Percentiles rank a stretch among this genome's conserved stretches.
Evolutionary conservation across 2,797 vertebrate species (phyloP).

Genomic region (Acanthornis magna): DNA sequence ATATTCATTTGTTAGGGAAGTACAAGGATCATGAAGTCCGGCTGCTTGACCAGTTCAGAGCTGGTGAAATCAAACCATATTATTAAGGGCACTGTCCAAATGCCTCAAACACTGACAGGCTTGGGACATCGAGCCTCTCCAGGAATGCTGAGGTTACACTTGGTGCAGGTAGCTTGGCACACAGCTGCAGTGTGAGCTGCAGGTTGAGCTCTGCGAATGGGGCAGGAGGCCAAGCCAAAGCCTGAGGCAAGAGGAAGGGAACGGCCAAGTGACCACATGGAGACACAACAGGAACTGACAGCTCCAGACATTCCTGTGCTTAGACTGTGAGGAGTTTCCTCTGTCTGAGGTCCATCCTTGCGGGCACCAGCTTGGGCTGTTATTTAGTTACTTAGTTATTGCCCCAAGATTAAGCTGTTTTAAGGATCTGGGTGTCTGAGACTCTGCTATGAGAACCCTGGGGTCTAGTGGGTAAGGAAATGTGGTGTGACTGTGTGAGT

Average conservation of each 20-base stretch:
- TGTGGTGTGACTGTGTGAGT: neutral
- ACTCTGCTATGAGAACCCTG: neutral
- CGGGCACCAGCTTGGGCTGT: neutral
- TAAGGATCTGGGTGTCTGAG: neutral
- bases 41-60: neutral
- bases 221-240: neutral
- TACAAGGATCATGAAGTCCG: neutral
- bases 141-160: neutral
- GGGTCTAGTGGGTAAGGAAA: neutral
- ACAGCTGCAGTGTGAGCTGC: neutral
- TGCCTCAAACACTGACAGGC: neutral
- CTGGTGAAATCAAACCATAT: neutral
- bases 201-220: neutral
- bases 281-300: fast-evolving
- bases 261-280: fast-evolving
- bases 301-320: neutral
- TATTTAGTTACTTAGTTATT: neutral
- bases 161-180: neutral
- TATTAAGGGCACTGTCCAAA: neutral
- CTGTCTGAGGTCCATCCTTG: neutral
- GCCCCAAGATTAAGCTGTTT: neutral
- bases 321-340: neutral
- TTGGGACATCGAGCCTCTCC: fast-evolving
- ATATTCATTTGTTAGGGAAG: neutral
- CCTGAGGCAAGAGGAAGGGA: neutral